Evolutionary conservation across 2,888 invertebrate species (phyloP), one percentile per base, ranked within the genome.

Genomic region (Ernsta delagoae): DNA sequence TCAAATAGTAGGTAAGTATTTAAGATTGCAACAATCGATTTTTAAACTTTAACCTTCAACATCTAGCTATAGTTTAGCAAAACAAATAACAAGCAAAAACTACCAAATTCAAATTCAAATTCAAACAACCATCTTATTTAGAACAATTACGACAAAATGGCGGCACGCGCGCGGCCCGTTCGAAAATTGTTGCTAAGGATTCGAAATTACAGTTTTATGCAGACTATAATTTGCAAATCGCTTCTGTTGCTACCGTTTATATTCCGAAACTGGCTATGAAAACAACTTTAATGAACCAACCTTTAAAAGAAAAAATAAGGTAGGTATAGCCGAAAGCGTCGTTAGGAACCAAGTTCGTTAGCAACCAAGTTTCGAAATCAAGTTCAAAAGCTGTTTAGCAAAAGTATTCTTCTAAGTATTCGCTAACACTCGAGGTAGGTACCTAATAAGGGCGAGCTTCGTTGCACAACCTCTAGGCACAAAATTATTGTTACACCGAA

Each of bases 121-220:
- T 4, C 53, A 31, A 36, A 60, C 45, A 45, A 61, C 45, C 31
- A 48, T 60, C 45, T 60, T 60, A 50, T 64, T 64, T 43, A 12
- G 6, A 43, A 57, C 45, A 43, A 78, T 75, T 70, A 72, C 75
- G 66, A 74, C 72, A 81, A 82, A 82, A 79, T 80, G 77, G 75
- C 77, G 45, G 34, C n/a, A 6, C 12, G 11, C 12, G 16, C 9
- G 16, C 12, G 34, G 41, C 12, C 56, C 75, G 77, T 81, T 81
- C 75, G 72, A 69, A 79, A 81, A 76, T 79, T 76, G 53, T 63
- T 63, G 41, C 73, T 70, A 79, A 80, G 75, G 75, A 75, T 66
- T 75, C 78, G 7, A 24, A 53, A 84, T 83, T 80, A 78, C 74
- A 73, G 80, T 79, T 81, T 78, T 72, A 75, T 73, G 71, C 72